Conservation (phyloP, 2,888 invertebrate genomes). For the Chironomus riparius region DNA sequence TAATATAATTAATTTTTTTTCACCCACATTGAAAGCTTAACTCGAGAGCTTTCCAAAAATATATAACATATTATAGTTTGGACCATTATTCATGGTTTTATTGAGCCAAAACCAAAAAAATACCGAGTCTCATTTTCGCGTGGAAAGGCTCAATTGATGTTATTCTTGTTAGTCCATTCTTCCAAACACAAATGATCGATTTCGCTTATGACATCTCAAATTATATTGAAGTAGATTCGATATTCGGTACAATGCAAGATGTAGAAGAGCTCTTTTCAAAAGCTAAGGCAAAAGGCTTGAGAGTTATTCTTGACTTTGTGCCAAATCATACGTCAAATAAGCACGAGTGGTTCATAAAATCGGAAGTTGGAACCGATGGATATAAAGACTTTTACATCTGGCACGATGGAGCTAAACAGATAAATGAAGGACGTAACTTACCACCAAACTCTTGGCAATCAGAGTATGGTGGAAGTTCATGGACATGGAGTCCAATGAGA, state of each 20-base stretch:
- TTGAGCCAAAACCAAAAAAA: too few relatives aligned
- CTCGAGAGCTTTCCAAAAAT: too few relatives aligned
- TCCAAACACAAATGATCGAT: conserved; percentile 51
- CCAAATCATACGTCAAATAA: conserved; percentile 62
- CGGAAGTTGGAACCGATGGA: conserved; percentile 49
- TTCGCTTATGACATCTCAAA: conserved; percentile 55
- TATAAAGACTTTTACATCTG: conserved; percentile 71
- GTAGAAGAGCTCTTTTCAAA: conserved; percentile 41
- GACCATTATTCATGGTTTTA: too few relatives aligned
- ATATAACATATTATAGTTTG: too few relatives aligned
- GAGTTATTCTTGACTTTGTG: conserved; percentile 51
- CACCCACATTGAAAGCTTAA: too few relatives aligned
- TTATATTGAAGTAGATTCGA: conserved; percentile 46
- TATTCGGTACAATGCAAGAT: conserved; percentile 50
- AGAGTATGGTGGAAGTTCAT: conserved; percentile 51
- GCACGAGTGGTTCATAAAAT: conserved; percentile 70
- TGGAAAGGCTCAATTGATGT: too few relatives aligned
- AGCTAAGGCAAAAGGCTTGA: conserved; percentile 43
- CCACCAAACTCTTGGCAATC: conserved; percentile 46
- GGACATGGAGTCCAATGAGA: conserved; percentile 52
- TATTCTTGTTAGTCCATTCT: conserved; percentile 64
- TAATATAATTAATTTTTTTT: too few relatives aligned
- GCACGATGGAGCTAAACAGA: conserved; percentile 43
- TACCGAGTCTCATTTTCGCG: too few relatives aligned
- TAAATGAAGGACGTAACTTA: conserved; percentile 26